phyloP scores from a whole-genome alignment of 2,113 vertebrate genomes.

The Polypterus bichir region DNA sequence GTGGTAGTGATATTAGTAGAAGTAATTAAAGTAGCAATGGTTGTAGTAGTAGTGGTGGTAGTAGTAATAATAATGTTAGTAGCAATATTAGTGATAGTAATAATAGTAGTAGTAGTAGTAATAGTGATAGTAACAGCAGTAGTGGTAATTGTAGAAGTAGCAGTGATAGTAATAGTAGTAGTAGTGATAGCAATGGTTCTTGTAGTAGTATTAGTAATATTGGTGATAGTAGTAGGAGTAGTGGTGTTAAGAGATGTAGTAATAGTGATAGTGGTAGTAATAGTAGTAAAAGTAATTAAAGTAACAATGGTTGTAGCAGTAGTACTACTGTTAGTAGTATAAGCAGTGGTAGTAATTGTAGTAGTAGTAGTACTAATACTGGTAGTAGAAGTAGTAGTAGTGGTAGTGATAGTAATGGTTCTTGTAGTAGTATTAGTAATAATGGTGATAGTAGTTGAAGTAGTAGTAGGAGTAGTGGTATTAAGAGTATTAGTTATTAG shows the following conservation, averaged over 20 bases:
- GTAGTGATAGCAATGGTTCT: neutral
- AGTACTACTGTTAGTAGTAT: neutral
- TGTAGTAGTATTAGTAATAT: neutral
- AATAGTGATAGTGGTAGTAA: neutral
- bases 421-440: no score
- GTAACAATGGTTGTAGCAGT: neutral
- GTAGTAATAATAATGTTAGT: neutral
- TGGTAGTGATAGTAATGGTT: neutral
- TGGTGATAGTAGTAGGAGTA: neutral
- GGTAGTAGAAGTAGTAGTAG: neutral
- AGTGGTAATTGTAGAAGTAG: neutral
- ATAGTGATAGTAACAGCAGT: neutral
- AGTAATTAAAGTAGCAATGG: neutral
- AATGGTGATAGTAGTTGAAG: no score
- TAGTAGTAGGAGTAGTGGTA: no score
- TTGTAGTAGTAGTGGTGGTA: neutral
- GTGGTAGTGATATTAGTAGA: slow-evolving; percentile 7
- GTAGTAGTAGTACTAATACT: neutral
- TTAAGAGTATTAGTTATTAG: no score
- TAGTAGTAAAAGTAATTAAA: neutral
- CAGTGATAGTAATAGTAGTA: neutral
- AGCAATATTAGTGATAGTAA: neutral
- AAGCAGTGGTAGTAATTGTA: neutral
- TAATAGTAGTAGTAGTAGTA: neutral
- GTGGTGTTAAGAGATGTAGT: neutral